phyloP scores from a whole-genome alignment of 1,140 invertebrate genomes.

The Himalopsyche phryganea region DNA sequence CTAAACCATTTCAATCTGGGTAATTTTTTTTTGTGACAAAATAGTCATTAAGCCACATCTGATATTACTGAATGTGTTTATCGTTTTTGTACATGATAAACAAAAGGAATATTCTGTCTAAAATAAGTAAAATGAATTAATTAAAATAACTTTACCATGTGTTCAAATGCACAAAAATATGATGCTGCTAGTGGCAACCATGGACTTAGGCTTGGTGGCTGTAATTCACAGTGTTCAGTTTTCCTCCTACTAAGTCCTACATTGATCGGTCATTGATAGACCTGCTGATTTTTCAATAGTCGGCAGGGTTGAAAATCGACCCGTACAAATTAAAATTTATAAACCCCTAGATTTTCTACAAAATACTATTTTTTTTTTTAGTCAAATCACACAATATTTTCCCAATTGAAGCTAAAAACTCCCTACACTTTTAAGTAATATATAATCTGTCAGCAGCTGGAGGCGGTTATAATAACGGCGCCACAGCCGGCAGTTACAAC shows the following conservation, averaged over 20 bases:
- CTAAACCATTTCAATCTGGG: too few species aligned
- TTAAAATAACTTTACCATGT: too few species aligned
- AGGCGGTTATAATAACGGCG: constrained; percentile 37
- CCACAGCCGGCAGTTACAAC: constrained; percentile 33
- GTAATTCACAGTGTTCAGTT: constrained; percentile 18
- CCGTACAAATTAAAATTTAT: constrained; percentile 7
- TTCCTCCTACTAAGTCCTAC: constrained; percentile 30
- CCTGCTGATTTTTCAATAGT: constrained; percentile 23
- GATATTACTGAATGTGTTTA: too few species aligned
- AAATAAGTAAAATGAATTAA: too few species aligned
- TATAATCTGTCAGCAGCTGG: constrained; percentile 43
- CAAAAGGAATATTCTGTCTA: too few species aligned
- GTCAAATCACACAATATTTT: neutral
- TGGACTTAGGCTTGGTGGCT: constrained; percentile 31
- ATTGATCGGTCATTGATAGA: constrained; percentile 27
- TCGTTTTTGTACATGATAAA: too few species aligned
- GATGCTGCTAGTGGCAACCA: too few species aligned
- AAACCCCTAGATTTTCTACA: neutral
- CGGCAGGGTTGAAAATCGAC: constrained; percentile 29
- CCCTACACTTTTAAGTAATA: neutral
- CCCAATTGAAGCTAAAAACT: neutral
- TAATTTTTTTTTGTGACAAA: too few species aligned
- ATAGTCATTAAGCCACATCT: too few species aligned
- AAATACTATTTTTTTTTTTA: neutral
- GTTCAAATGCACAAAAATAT: too few species aligned